These are phyloP conservation scores for Lophius americanus DNA, from an alignment of 2,797 vertebrate genomes.

Conservation along the genomic window DNA sequence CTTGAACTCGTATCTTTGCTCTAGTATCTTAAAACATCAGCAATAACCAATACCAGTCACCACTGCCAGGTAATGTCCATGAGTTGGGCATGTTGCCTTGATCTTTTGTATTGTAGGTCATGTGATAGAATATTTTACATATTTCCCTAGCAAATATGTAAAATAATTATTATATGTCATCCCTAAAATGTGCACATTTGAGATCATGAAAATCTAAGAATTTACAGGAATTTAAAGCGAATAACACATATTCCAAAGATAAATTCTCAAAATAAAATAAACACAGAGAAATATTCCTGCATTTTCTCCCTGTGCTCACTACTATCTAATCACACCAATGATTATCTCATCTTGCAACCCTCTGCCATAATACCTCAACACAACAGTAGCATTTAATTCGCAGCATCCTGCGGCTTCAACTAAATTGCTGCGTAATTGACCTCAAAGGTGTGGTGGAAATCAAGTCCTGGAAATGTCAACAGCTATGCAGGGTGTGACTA, in stretches of 20 bases:
- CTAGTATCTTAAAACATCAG: no score
- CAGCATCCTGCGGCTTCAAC: conserved; percentile 59
- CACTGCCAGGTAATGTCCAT: no score
- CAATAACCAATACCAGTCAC: no score
- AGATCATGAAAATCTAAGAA: neutral
- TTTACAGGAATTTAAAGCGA: no score
- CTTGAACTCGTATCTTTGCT: no score
- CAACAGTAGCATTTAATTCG: conserved; percentile 68
- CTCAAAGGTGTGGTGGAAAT: conserved; percentile 65
- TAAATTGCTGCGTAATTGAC: conserved; percentile 75
- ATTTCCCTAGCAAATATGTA: no score
- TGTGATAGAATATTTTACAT: no score
- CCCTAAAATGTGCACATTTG: neutral
- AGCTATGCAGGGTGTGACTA: conserved; percentile 53
- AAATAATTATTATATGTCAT: neutral
- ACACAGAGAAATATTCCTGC: neutral
- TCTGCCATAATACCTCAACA: conserved; percentile 47
- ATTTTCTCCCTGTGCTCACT: conserved; percentile 25
- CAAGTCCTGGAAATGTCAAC: conserved; percentile 51
- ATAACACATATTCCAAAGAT: neutral
- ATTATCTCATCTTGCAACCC: conserved; percentile 42
- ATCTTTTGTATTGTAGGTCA: no score
- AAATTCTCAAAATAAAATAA: neutral
- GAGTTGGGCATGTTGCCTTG: no score
- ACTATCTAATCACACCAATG: conserved; percentile 33